Conservation (phyloP, 2,113 vertebrate genomes). For the Pollimyrus isidori region DNA sequence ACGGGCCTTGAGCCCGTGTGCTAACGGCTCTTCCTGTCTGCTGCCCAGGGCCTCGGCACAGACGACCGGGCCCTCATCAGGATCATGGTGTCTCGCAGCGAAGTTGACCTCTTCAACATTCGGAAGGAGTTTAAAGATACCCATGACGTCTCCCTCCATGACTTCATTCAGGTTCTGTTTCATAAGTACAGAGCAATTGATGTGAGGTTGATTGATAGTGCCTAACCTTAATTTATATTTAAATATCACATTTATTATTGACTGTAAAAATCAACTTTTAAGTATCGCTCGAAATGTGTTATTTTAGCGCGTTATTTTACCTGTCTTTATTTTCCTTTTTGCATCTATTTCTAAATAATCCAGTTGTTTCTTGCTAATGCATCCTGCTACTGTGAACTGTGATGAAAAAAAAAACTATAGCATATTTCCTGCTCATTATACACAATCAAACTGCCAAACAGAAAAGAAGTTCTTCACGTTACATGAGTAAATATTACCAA, state of each 20-base stretch:
- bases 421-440: not conserved
- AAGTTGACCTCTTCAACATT: slow-evolving; percentile 85
- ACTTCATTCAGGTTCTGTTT: slow-evolving; percentile 77
- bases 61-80: slow-evolving; percentile 88
- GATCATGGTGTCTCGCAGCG: slow-evolving; percentile 87
- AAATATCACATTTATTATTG: not conserved
- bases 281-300: not conserved
- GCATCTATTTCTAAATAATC: not conserved
- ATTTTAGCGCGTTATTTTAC: not conserved
- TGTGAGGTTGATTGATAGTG: not conserved
- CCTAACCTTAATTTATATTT: not conserved
- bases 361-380: not conserved
- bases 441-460: not conserved
- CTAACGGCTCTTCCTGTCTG: not conserved
- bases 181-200: not conserved
- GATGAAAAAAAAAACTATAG: not conserved
- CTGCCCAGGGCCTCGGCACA: slow-evolving; percentile 77
- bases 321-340: not conserved
- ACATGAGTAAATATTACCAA: not conserved
- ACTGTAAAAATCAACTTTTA: not conserved
- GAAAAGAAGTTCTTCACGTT: not conserved
- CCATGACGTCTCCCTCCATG: slow-evolving; percentile 77
- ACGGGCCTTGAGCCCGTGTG: not conserved
- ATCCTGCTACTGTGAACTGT: not conserved
- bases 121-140: slow-evolving; percentile 83